Percentiles rank a stretch among this genome's conserved stretches.
phyloP scores from a whole-genome alignment of 2,888 invertebrate species.

The Zygaena filipendulae region DNA sequence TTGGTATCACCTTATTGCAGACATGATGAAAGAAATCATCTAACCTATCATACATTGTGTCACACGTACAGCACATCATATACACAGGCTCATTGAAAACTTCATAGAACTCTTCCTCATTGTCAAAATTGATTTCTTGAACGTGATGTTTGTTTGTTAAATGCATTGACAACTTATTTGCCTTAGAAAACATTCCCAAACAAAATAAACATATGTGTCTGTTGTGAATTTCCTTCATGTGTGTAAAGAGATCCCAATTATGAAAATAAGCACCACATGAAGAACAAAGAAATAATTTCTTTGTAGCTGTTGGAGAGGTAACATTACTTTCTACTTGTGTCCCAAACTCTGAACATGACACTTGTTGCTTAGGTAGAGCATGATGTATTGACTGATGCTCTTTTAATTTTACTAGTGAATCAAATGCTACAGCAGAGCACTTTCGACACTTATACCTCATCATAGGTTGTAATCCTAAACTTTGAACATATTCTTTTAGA shows the following conservation, averaged over 20 bases:
- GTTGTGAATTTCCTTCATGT: slow-evolving; percentile 85
- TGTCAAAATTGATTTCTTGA: slow-evolving; percentile 74
- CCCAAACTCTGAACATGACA: slow-evolving; percentile 46
- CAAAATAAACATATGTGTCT: slow-evolving; percentile 87
- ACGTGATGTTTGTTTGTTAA: slow-evolving; percentile 82
- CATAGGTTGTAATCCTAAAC: slow-evolving; percentile 76
- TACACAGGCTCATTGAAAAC: slow-evolving; percentile 76
- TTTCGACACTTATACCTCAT: slow-evolving; percentile 80
- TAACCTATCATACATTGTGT: slow-evolving; percentile 79
- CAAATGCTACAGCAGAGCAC: slow-evolving; percentile 76
- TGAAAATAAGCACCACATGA: slow-evolving; percentile 87
- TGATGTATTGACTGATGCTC: slow-evolving; percentile 75
- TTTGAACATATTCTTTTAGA: slow-evolving; percentile 75
- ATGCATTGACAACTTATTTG: slow-evolving; percentile 82
- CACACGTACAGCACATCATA: slow-evolving; percentile 84
- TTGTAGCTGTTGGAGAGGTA: slow-evolving; percentile 71
- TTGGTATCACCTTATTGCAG: slow-evolving; percentile 67
- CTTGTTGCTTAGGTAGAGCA: slow-evolving; percentile 49
- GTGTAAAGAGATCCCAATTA: slow-evolving; percentile 86
- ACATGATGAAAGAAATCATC: slow-evolving; percentile 82
- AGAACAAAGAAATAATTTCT: slow-evolving; percentile 84
- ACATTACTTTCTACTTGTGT: slow-evolving; percentile 39
- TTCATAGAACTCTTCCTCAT: slow-evolving; percentile 74
- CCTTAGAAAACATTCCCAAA: slow-evolving; percentile 83
- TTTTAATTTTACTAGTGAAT: slow-evolving; percentile 73